Evolutionary conservation across 2,797 vertebrate genomes (phyloP), one percentile per base, ranked within the genome.

Genomic region (Protosalanx chinensis): DNA sequence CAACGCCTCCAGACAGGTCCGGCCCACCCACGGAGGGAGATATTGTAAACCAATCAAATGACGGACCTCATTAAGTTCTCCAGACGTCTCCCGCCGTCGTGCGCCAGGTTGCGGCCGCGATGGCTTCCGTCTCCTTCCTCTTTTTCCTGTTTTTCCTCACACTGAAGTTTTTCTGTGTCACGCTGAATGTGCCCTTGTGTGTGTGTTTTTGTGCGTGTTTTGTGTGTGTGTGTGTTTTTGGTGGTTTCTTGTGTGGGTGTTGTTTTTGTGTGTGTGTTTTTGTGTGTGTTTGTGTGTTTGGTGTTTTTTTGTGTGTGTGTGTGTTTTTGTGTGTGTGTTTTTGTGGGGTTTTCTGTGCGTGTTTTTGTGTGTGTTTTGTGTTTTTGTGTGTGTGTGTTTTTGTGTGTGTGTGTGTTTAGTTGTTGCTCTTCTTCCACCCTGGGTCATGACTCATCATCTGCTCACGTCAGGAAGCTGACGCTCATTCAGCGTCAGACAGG

Each of bases 41-140:
- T 89, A 93, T 87, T 91, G 90, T 91, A 87, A 84, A 88, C 83
- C 83, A 87, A 90, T 91, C 83, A 82, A 91, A 86, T 81, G 85
- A 88, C 85, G 85, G 89, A 88, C 85, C 91, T 95, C 93, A 94
- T 95, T 95, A 93, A 92, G 91, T 91, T 85, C 85, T 82, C 81
- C 91, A 93, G 94, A 94, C 91, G 87, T 93, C 86, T 92, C 86
- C 87, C 85, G 84, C 90, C 86, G 84, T 82, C 87, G 87, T 27
- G 76, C 82, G 82, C 85, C 88, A 80, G 87, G 68, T 86, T 83
- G 85, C 76, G 67, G 75, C 77, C 20, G 86, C 81, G 82, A 76
- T 27, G 23, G 23, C 23, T 27, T 27, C 23, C 72, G 72, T 66
- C 63, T 72, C 62, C 7, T 67, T 73, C 79, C 74, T 64, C 13